Conservation (phyloP, 2,113 vertebrate genomes). For the Uropsilus gracilis region DNA sequence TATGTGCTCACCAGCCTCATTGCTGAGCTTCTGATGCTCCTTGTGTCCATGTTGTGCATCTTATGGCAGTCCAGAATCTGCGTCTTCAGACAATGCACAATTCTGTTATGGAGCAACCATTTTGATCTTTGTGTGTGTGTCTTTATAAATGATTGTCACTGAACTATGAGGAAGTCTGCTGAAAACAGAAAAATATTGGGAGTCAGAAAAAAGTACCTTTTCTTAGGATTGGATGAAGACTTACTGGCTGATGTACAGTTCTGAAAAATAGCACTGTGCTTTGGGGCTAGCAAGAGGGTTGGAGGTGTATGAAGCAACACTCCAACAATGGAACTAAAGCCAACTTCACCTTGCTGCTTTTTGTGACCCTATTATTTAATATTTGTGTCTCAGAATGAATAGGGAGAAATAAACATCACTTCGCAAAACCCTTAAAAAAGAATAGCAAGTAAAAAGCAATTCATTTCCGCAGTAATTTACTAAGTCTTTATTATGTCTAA, state of each 20-base stretch:
- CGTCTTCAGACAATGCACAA: neutral
- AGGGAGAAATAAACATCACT: neutral
- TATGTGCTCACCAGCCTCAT: no score
- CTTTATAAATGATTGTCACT: neutral
- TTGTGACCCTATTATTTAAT: neutral
- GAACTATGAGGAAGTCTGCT: neutral
- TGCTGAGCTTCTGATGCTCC: neutral
- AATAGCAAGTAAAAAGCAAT: neutral
- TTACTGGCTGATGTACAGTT: neutral
- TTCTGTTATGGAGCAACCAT: neutral
- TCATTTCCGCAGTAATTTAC: neutral
- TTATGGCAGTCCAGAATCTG: neutral
- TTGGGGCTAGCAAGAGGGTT: neutral
- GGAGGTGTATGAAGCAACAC: neutral
- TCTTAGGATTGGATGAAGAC: neutral
- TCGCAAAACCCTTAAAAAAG: slow-evolving; percentile 15
- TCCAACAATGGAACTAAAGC: neutral
- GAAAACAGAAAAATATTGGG: neutral
- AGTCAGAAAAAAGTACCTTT: neutral
- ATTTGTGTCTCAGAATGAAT: neutral
- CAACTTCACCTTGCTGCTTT: neutral
- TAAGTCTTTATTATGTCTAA: neutral
- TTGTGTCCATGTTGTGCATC: neutral
- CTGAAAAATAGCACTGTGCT: neutral
- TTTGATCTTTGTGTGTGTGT: neutral